Evolutionary conservation across 2,113 vertebrate genomes (phyloP), one percentile per base, ranked within the genome.

Genomic region (Canis aureus): DNA sequence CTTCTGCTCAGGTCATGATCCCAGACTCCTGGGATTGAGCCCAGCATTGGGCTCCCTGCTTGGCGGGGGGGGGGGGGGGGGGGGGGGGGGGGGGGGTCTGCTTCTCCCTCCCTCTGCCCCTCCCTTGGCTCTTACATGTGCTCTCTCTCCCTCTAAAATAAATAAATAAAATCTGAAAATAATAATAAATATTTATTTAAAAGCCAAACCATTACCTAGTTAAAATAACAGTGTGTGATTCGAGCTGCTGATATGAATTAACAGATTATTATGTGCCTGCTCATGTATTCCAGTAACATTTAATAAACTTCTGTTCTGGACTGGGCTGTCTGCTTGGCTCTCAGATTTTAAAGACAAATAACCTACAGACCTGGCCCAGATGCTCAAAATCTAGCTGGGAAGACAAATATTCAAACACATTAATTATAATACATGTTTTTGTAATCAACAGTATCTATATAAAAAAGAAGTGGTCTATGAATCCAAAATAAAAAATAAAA

Each of bases 141-240:
- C 43, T 25, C 23, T 64, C 23, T 27, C 23, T 64, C 27, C 29
- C 64, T 66, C 62, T 62, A 7, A n/a, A 69, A 35, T 69, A n/a
- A 69, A 35, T 69, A 69, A n/a, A 69, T 69, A 69, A 35, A 69
- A 69, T n/a, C 67, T 35, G n/a, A 35, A 35, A n/a, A 23, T 25
- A 62, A 62, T 62, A 62, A 69, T 4, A 43, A 43, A 86, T 94
- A 90, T 76, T 96, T 96, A 89, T 79, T 95, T 85, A 89, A 97
- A 93, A 95, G 16, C 13, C 53, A 93, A 89, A 38, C 4, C 32
- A 71, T 89, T 79, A 91, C 19, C 55, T 86, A 88, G 19, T 59
- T 91, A 85, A 97, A 96, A 89, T 83, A 92, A 83, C 69, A 74
- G 27, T 81, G 49, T 93, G 38, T 62, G 51, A 94, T 66, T 71